phyloP scores from a whole-genome alignment of 2,888 invertebrate genomes.

The Ectemnius continuus region DNA sequence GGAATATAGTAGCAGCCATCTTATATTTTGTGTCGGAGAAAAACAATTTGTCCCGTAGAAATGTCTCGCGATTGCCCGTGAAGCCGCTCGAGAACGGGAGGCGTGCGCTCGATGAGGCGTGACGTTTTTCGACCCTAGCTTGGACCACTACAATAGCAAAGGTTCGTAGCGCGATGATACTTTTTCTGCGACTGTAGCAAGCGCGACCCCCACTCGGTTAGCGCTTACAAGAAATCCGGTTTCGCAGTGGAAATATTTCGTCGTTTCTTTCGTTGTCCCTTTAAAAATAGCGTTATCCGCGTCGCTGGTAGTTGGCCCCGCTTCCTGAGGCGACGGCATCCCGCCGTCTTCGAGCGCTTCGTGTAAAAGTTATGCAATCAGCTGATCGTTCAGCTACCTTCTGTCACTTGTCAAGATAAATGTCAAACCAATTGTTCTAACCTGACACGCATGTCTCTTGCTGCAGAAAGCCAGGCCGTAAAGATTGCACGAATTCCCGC shows the following conservation, averaged over 20 bases:
- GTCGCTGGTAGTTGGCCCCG: conserved; percentile 41
- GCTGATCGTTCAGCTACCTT: conserved; percentile 75
- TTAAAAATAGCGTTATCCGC: conserved; percentile 64
- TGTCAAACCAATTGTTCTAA: conserved; percentile 69
- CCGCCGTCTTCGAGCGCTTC: conserved; percentile 53
- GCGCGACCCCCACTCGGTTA: conserved; percentile 46
- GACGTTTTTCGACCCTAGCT: conserved; percentile 74
- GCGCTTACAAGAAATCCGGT: conserved; percentile 58
- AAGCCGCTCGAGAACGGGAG: conserved; percentile 70
- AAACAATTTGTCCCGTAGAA: conserved; percentile 76
- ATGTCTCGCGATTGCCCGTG: conserved; percentile 75
- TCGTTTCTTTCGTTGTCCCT: conserved; percentile 49
- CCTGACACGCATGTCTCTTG: conserved; percentile 55
- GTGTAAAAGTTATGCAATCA: conserved; percentile 77
- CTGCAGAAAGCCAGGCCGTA: conserved; percentile 31
- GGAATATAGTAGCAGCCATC: conserved; percentile 77
- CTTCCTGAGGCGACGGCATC: conserved; percentile 45
- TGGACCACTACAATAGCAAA: conserved; percentile 77
- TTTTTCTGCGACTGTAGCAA: conserved; percentile 29
- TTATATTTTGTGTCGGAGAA: conserved; percentile 78
- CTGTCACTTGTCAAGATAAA: conserved; percentile 78
- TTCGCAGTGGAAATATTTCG: conserved; percentile 61
- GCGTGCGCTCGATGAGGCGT: conserved; percentile 76
- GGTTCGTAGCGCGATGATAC: conserved; percentile 68
- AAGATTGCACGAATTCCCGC: conserved; percentile 12